phyloP scores from a whole-genome alignment of 2,113 vertebrate species.

The Pycnonotus jocosus region DNA sequence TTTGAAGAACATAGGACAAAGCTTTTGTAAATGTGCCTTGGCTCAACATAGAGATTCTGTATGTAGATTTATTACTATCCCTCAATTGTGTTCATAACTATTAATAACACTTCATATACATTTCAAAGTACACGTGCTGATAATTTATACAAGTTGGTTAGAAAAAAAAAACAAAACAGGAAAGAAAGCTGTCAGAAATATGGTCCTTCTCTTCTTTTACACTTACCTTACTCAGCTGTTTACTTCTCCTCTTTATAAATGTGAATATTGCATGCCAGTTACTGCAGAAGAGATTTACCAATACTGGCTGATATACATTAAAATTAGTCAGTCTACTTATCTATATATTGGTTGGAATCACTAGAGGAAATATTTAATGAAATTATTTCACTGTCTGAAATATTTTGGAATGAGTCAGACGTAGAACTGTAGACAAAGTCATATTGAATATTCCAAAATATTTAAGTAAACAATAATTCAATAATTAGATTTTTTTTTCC shows the following conservation, averaged over 20 bases:
- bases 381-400: background rate
- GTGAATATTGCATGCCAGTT: background rate
- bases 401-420: background rate
- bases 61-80: background rate
- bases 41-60: background rate
- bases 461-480: background rate
- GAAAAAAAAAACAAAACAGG: background rate
- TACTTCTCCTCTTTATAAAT: background rate
- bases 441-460: background rate
- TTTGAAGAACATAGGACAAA: background rate
- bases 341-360: background rate
- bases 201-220: background rate
- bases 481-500: background rate
- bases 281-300: background rate
- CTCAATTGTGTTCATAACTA: background rate
- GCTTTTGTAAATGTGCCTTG: background rate
- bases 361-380: background rate
- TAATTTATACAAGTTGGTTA: background rate
- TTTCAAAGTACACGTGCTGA: background rate
- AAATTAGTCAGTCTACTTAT: background rate
- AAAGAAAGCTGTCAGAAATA: background rate
- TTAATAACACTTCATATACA: background rate
- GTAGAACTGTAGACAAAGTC: background rate
- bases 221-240: background rate
- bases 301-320: fast-evolving